These are phyloP conservation scores for Electrona antarctica DNA, from an alignment of 2,113 vertebrate genomes.

Conservation along the genomic window DNA sequence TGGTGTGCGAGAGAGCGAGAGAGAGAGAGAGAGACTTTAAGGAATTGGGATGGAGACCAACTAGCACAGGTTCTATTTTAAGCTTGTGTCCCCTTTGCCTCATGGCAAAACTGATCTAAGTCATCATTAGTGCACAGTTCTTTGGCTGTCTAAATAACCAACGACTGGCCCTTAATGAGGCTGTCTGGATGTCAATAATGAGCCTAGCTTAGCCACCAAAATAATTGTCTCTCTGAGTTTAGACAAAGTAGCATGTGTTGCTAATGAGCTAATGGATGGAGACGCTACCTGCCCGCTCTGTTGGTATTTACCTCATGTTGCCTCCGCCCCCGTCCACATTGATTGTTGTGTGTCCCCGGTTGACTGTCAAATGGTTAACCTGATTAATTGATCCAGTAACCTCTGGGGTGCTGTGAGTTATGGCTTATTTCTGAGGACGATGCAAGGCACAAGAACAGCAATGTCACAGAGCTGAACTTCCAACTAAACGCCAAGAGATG, in stretches of 20 bases:
- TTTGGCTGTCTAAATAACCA: constrained; percentile 21
- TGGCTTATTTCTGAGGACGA: neutral
- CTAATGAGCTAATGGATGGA: constrained; percentile 28
- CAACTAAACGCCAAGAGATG: too few species aligned
- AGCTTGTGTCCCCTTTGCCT: neutral
- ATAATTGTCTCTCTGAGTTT: constrained; percentile 18
- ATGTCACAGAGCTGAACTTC: neutral
- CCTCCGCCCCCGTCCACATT: neutral
- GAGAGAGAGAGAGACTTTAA: neutral
- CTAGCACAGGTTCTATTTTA: neutral
- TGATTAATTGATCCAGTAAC: constrained; percentile 14
- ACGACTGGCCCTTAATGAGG: constrained; percentile 36
- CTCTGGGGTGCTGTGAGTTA: neutral
- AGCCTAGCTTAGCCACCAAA: constrained; percentile 11
- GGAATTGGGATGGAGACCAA: neutral
- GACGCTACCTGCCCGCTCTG: constrained; percentile 22
- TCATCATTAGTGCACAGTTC: constrained; percentile 1
- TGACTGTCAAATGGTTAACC: constrained; percentile 18
- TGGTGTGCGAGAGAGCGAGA: too few species aligned
- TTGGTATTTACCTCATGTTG: constrained; percentile 10
- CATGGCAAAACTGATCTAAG: neutral
- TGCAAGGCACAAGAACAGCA: constrained; percentile 11
- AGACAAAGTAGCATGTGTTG: neutral
- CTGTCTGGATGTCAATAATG: constrained; percentile 33
- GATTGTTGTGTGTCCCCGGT: neutral